Conservation (phyloP, 2,888 invertebrate genomes). For the Thymelicus sylvestris region DNA sequence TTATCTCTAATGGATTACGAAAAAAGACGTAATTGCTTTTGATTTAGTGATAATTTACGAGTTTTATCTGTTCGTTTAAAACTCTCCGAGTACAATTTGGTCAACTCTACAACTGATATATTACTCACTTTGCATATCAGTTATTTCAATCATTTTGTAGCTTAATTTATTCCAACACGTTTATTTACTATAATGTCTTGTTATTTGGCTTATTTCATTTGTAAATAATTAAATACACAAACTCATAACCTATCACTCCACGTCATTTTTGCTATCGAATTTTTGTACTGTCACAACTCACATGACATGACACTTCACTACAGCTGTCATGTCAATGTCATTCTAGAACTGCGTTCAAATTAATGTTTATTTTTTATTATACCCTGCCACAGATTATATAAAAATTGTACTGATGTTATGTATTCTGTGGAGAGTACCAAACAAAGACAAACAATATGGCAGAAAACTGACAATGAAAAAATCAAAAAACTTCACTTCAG, state of each 20-base stretch:
- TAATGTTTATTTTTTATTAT: not conserved
- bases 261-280: conserved; percentile 68
- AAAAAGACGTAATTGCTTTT: conserved; percentile 9
- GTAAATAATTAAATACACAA: conserved; percentile 61
- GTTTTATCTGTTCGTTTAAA: conserved; percentile 26
- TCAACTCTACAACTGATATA: conserved; percentile 22
- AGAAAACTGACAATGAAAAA: not conserved
- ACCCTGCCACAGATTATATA: too few relatives aligned
- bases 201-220: conserved; percentile 52
- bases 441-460: conserved; percentile 1
- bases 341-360: conserved; percentile 10
- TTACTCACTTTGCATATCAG: conserved; percentile 92
- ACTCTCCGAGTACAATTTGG: not conserved
- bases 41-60: conserved; percentile 39
- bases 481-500: too few relatives aligned
- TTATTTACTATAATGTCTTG: conserved; percentile 37
- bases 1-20: conserved; percentile 6
- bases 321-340: conserved; percentile 17
- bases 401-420: too few relatives aligned
- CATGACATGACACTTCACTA: too few relatives aligned
- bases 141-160: conserved; percentile 91
- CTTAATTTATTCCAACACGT: conserved; percentile 42
- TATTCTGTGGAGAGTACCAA: too few relatives aligned
- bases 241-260: conserved; percentile 69
- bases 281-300: conserved; percentile 46